Conservation (phyloP, 2,888 invertebrate genomes). For the Galerucella pusilla region DNA sequence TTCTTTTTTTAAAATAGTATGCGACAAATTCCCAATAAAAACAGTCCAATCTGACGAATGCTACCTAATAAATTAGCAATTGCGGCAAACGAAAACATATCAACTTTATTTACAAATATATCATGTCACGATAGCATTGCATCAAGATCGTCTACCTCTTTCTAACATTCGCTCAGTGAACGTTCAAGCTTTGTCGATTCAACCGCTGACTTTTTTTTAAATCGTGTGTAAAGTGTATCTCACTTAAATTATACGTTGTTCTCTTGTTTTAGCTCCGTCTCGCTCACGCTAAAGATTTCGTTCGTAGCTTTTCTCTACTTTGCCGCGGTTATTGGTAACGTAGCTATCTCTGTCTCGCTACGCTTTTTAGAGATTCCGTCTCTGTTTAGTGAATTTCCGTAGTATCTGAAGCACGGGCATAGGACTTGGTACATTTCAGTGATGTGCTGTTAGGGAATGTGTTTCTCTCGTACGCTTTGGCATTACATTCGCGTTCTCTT, state of each 20-base stretch:
- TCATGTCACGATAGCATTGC: conserved; percentile 51
- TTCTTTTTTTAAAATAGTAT: not conserved
- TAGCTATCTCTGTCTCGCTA: conserved; percentile 32
- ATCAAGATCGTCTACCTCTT: conserved; percentile 39
- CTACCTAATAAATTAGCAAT: conserved; percentile 41
- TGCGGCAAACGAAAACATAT: conserved; percentile 32
- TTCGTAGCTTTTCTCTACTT: conserved; percentile 34
- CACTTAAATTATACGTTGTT: conserved; percentile 55
- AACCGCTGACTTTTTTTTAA: conserved; percentile 50
- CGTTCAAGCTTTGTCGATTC: conserved; percentile 33
- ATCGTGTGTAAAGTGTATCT: conserved; percentile 54
- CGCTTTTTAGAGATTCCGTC: conserved; percentile 26
- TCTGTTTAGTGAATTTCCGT: conserved; percentile 38
- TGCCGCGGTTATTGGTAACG: conserved; percentile 44
- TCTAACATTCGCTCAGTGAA: conserved; percentile 22
- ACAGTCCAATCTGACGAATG: conserved; percentile 1
- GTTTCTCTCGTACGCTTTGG: conserved; percentile 39
- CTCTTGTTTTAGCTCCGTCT: conserved; percentile 48
- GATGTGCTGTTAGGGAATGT: conserved; percentile 35
- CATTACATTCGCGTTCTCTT: conserved; percentile 33
- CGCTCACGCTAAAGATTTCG: conserved; percentile 28
- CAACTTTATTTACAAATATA: conserved; percentile 49
- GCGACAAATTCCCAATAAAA: conserved; percentile 15
- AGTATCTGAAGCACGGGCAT: conserved; percentile 37
- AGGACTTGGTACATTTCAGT: conserved; percentile 43